Conservation (phyloP, 2,888 invertebrate species). For the Schrankia costaestrigalis region DNA sequence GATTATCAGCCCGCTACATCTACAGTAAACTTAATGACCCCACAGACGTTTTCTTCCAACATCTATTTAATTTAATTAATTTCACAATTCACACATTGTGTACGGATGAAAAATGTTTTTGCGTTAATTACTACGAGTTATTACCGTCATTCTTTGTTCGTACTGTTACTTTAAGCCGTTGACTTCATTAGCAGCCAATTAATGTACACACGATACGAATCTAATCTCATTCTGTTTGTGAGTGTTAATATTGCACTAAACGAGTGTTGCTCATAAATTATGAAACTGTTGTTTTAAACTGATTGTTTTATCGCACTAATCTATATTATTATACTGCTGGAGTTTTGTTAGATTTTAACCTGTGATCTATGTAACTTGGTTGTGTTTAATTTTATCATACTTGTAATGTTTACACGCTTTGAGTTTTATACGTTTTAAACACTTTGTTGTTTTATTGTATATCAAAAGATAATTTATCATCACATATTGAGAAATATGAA, state of each 20-base stretch:
- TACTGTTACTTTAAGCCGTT: constrained; percentile 41
- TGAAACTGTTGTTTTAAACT: constrained; percentile 38
- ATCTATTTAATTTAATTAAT: constrained; percentile 37
- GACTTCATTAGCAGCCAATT: constrained; percentile 54
- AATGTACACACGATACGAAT: constrained; percentile 48
- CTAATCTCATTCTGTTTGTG: constrained; percentile 37
- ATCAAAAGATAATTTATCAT: too few relatives aligned
- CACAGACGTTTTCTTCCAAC: constrained; percentile 17
- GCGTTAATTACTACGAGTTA: constrained; percentile 37
- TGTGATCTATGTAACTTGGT: constrained; percentile 20
- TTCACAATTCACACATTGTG: constrained; percentile 36
- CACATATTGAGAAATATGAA: too few relatives aligned
- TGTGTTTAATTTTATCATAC: constrained; percentile 20
- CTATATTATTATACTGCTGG: constrained; percentile 19
- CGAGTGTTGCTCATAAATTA: constrained; percentile 34
- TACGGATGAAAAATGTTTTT: constrained; percentile 36
- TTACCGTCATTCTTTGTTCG: constrained; percentile 37
- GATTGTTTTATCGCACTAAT: constrained; percentile 40
- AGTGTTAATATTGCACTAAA: constrained; percentile 36
- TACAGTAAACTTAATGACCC: too few relatives aligned
- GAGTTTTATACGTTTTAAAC: constrained; percentile 12
- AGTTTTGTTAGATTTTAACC: constrained; percentile 27
- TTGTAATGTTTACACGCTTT: constrained; percentile 17
- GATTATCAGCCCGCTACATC: too few relatives aligned
- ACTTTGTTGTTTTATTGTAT: too few relatives aligned